phyloP scores from a whole-genome alignment of 2,888 invertebrate species.

The Polymixis lichenea region DNA sequence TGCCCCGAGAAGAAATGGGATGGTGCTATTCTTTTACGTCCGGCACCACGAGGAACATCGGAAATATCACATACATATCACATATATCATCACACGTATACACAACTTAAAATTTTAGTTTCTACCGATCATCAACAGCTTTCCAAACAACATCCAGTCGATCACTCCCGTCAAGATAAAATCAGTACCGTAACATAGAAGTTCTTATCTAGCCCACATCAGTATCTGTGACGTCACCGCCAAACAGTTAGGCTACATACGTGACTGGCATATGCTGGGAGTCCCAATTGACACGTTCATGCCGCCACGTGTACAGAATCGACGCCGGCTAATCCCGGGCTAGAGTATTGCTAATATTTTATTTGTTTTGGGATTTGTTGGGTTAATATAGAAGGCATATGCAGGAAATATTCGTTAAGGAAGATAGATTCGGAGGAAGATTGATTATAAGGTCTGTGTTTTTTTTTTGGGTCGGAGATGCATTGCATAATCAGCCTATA shows the following conservation, averaged over 20 bases:
- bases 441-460: not conserved
- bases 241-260: conserved; percentile 86
- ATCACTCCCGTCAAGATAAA: conserved; percentile 48
- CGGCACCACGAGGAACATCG: too few relatives aligned
- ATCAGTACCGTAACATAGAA: conserved; percentile 40
- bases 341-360: conserved; percentile 65
- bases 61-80: too few relatives aligned
- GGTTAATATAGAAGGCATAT: conserved; percentile 30
- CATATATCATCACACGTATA: too few relatives aligned
- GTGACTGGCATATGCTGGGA: conserved; percentile 81
- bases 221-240: conserved; percentile 76
- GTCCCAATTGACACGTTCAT: conserved; percentile 83
- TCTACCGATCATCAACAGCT: conserved; percentile 1
- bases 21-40: too few relatives aligned
- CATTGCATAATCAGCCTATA: too few relatives aligned
- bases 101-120: not conserved
- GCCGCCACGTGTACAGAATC: conserved; percentile 82
- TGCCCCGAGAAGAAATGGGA: too few relatives aligned
- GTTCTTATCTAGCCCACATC: conserved; percentile 71
- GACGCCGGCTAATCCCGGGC: conserved; percentile 67
- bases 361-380: conserved; percentile 58
- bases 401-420: conserved; percentile 21
- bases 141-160: conserved; percentile 26
- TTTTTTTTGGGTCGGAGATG: too few relatives aligned
- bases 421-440: not conserved